Conservation (phyloP, 2,888 invertebrate genomes). For the Cinara cedri region DNA sequence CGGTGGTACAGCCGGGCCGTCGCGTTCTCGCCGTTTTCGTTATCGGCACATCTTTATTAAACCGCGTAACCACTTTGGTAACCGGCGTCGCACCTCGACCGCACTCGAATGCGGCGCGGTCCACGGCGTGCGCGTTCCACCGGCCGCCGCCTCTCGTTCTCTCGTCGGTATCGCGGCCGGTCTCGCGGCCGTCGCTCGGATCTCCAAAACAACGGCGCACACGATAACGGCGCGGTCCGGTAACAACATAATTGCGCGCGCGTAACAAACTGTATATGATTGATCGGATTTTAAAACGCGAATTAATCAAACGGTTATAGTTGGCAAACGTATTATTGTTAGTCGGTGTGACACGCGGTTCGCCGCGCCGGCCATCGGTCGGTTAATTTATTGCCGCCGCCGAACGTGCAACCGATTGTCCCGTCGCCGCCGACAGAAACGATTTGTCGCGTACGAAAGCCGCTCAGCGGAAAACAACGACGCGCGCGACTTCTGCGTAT, state of each 20-base stretch:
- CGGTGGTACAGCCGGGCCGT: no score
- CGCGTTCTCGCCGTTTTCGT: no score
- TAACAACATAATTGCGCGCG: no score
- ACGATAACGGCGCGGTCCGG: no score
- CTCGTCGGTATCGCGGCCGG: no score
- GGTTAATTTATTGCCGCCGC: slow-evolving; percentile 47
- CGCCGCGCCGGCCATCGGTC: slow-evolving; percentile 7
- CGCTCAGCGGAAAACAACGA: slow-evolving; percentile 11
- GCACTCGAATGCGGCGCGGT: no score
- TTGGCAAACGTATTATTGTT: slow-evolving; percentile 54
- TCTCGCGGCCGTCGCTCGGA: neutral
- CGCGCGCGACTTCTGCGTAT: no score
- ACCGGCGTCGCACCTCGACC: no score
- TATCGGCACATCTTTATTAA: no score
- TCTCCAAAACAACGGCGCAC: neutral
- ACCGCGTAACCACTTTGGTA: no score
- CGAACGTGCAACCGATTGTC: slow-evolving; percentile 1
- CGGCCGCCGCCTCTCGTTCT: no score
- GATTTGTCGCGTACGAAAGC: slow-evolving; percentile 34
- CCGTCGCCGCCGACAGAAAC: slow-evolving; percentile 25
- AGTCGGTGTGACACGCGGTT: neutral
- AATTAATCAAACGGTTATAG: slow-evolving; percentile 52
- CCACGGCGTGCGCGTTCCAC: no score
- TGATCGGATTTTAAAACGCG: slow-evolving; percentile 29
- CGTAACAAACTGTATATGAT: slow-evolving; percentile 34